Percentiles rank a stretch among this genome's conserved stretches.
Evolutionary conservation across 35 echinoderm and acorn worm genomes (phyloP).

Genomic region (Nesometra sesokonis): DNA sequence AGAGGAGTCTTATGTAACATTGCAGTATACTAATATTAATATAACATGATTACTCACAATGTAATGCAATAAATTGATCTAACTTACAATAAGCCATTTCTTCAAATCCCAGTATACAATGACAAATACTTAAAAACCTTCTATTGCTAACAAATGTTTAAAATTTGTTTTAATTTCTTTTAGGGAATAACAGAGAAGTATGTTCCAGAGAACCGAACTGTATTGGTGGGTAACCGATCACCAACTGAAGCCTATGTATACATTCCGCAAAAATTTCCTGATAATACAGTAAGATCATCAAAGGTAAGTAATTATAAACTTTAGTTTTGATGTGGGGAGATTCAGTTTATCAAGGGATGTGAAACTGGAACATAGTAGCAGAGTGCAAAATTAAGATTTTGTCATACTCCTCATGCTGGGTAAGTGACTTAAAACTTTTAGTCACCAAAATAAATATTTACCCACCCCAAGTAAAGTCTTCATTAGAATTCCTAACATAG

Average conservation of each 20-base stretch:
- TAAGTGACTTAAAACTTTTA: no score
- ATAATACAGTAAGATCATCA: slow-evolving; percentile 79
- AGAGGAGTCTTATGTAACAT: no score
- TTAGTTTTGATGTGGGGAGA: not conserved
- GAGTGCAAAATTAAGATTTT: no score
- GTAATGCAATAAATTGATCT: no score
- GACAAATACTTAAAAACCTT: no score
- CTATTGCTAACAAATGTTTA: no score
- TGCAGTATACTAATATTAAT: no score
- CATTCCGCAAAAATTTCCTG: slow-evolving; percentile 60
- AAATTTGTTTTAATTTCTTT: slow-evolving; percentile 5
- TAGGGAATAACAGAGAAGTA: slow-evolving; percentile 17
- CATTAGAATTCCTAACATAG: not conserved
- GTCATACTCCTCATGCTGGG: no score
- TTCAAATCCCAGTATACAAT: no score
- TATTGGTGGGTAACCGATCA: slow-evolving; percentile 36
- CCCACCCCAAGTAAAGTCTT: not conserved
- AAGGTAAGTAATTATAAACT: slow-evolving; percentile 38
- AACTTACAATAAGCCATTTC: no score
- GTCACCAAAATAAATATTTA: not conserved
- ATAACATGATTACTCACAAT: no score
- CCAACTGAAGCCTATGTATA: slow-evolving; percentile 30
- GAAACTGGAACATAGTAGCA: not conserved
- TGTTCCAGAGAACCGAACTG: slow-evolving; percentile 39
- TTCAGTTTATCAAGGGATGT: not conserved